These are phyloP conservation scores for Atractosteus spatula DNA, from an alignment of 2,113 vertebrate species.

Conservation along the genomic window DNA sequence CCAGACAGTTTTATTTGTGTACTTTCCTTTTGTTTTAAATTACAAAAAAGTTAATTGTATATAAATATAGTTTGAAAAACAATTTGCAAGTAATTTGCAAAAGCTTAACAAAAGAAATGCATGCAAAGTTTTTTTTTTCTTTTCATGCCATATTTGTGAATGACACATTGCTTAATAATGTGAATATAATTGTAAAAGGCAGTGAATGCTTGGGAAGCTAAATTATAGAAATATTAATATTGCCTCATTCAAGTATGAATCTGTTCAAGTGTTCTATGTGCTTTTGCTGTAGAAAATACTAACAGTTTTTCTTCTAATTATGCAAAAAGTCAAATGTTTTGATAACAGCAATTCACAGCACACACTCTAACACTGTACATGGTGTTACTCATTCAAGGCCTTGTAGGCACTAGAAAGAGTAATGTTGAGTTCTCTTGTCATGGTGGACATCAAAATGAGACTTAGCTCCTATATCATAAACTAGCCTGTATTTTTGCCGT, in stretches of 20 bases:
- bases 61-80: too few relatives aligned
- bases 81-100: too few relatives aligned
- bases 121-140: too few relatives aligned
- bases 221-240: background rate
- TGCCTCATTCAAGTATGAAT: background rate
- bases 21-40: too few relatives aligned
- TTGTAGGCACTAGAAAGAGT: slow-evolving; percentile 47
- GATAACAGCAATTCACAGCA: slow-evolving; percentile 76
- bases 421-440: slow-evolving; percentile 50
- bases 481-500: slow-evolving; percentile 44
- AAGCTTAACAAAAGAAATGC: too few relatives aligned
- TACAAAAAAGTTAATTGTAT: too few relatives aligned
- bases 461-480: slow-evolving; percentile 53
- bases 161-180: too few relatives aligned
- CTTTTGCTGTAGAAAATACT: background rate
- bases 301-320: slow-evolving; percentile 62
- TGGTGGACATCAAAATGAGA: slow-evolving; percentile 53
- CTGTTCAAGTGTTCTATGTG: background rate
- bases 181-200: too few relatives aligned
- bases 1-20: too few relatives aligned
- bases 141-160: too few relatives aligned
- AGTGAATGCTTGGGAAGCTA: background rate
- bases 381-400: slow-evolving; percentile 62
- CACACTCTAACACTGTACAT: slow-evolving; percentile 61
- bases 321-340: slow-evolving; percentile 74